Percentiles rank a stretch among this genome's conserved stretches.
Evolutionary conservation across 2,113 vertebrate species (phyloP).

Genomic region (Protobothrops mucrosquamatus): DNA sequence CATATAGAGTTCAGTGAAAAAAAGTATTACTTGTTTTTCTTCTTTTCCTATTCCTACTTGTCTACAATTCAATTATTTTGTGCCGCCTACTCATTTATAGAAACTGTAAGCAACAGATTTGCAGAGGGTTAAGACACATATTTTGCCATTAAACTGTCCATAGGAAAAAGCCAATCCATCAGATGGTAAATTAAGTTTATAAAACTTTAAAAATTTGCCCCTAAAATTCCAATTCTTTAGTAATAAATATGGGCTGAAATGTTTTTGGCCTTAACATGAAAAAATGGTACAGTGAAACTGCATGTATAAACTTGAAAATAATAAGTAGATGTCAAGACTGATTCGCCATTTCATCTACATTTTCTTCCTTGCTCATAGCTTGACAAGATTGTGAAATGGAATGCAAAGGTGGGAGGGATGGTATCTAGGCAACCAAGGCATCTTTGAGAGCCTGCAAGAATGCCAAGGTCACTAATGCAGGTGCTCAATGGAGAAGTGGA

Average conservation of each 20-base stretch:
- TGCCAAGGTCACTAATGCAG: no score
- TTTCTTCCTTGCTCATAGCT: no score
- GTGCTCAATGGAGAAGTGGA: no score
- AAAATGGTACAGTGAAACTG: background rate
- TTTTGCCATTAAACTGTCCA: background rate
- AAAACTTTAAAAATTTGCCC: background rate
- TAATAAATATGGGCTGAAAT: background rate
- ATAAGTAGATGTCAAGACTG: background rate
- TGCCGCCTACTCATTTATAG: background rate
- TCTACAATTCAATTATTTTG: background rate
- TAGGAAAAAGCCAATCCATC: background rate
- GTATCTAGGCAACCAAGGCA: no score
- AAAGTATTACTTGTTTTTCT: background rate
- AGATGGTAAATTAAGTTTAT: background rate
- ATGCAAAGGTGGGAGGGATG: no score
- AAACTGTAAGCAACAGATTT: background rate
- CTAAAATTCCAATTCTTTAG: background rate
- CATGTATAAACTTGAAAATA: background rate
- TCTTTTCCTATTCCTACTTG: background rate
- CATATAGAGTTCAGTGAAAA: background rate
- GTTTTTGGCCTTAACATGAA: background rate
- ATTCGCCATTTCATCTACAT: no score
- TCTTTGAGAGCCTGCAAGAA: no score
- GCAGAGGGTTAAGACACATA: background rate
- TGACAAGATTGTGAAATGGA: no score